phyloP scores from a whole-genome alignment of 2,888 invertebrate genomes.

The Lasioglossum lativentre region DNA sequence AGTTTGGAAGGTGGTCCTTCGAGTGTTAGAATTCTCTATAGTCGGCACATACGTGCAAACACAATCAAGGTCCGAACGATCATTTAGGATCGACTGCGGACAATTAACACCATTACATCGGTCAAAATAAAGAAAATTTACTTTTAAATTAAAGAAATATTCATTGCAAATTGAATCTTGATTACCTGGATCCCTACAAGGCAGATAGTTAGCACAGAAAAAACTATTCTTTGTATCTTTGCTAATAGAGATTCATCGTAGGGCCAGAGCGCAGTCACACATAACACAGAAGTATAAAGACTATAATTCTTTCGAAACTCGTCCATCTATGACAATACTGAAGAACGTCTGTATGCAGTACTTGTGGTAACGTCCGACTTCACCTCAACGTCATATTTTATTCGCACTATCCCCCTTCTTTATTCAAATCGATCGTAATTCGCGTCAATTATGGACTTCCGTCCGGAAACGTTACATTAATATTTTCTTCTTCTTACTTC shows the following conservation, averaged over 20 bases:
- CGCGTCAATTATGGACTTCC: too few relatives aligned
- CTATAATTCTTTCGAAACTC: background rate
- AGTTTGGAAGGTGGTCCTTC: too few relatives aligned
- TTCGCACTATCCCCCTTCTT: background rate
- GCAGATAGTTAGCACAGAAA: background rate
- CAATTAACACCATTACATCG: too few relatives aligned
- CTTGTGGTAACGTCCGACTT: background rate
- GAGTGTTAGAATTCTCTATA: too few relatives aligned
- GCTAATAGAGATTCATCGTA: background rate
- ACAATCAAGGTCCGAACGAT: too few relatives aligned
- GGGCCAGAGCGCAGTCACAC: slow-evolving; percentile 5
- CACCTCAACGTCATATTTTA: background rate
- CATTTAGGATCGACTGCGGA: too few relatives aligned
- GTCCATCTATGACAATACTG: background rate
- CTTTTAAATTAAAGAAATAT: background rate
- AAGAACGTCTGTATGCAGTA: background rate
- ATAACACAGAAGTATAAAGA: background rate
- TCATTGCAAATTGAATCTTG: background rate
- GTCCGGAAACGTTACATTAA: too few relatives aligned
- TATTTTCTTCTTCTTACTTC: too few relatives aligned
- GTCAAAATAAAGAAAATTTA: background rate
- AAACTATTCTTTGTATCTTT: background rate
- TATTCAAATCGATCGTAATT: too few relatives aligned
- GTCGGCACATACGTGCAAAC: too few relatives aligned
- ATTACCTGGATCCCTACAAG: slow-evolving; percentile 2